Evolutionary conservation across 2,113 vertebrate species (phyloP), one percentile per base, ranked within the genome.

Genomic region (Strix uralensis): DNA sequence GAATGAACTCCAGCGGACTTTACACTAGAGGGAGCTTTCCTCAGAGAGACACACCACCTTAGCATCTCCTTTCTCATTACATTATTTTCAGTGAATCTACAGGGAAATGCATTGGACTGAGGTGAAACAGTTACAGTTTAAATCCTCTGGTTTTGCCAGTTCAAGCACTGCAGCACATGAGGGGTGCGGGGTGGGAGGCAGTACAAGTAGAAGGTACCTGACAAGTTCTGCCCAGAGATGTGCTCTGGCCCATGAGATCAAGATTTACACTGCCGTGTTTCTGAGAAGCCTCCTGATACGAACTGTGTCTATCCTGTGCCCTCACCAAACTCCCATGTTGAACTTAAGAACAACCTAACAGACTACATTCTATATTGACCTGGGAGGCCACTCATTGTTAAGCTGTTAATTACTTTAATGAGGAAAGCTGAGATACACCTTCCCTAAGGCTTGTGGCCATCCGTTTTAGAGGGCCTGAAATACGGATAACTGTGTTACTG

Each of bases 1-100:
- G 9, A 21, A 63, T 55, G 36, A 94, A 86, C 46, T 81, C 82
- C 70, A 88, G 59, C 15, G 4, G 46, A 92, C 51, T 75, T 88
- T 40, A 96, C 94, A 79, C 82, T 92, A 96, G 86, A 88, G 78
- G 93, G 95, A 96, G 86, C 95, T 71, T 89, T 88, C 58, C 71
- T 66, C 70, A 66, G 93, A 58, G 78, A 86, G 18, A 62, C 57
- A 27, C 52, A 54, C 11, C 66, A 58, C 73, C 16, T 27, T 54
- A 46, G 42, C 46, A 71, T 54, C 47, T n/a, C 49, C 36, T 52
- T 55, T 72, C 87, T 84, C 79, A 34, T 12, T n/a, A n/a, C n/a
- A 38, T 14, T 36, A 34, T 61, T 92, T 91, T 44, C 29, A 69
- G 3, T 1, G 3, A 18, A 52, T 26, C 78, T 73, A 61, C 9